Evolutionary conservation across 1,140 invertebrate species (phyloP).

Genomic region (honey bee (Apis mellifera)): DNA sequence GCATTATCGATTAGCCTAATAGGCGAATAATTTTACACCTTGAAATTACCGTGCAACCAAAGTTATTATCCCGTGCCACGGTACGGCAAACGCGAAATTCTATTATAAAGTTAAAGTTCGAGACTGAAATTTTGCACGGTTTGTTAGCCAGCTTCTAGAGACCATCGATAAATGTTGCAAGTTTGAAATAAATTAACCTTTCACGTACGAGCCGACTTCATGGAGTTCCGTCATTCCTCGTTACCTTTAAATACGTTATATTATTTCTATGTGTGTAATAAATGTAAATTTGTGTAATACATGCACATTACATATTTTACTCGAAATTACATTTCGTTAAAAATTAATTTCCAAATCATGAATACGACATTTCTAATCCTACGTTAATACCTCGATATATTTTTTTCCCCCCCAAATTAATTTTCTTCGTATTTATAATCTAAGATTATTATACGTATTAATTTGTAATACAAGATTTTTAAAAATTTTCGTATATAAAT

Average conservation of each 20-base stretch:
- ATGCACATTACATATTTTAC: no score
- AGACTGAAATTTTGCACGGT: conserved; percentile 30
- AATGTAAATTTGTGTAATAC: background rate
- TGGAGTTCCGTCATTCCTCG: background rate
- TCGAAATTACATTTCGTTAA: no score
- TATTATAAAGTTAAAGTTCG: conserved; percentile 16
- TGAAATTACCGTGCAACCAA: background rate
- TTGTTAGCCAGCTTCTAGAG: conserved; percentile 8
- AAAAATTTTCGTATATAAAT: no score
- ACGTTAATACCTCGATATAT: no score
- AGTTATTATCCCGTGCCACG: conserved; percentile 7
- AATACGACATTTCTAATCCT: no score
- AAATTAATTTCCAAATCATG: no score
- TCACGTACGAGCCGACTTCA: background rate
- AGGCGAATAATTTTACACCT: conserved; percentile 30
- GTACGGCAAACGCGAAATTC: background rate
- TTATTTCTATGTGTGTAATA: no score
- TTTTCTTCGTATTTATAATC: no score
- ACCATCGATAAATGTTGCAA: conserved; percentile 23
- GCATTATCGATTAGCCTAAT: conserved; percentile 36
- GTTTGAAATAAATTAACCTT: conserved; percentile 25
- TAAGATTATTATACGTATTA: no score
- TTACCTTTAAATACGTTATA: background rate
- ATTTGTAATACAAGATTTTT: no score
- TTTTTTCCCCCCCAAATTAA: no score